Conservation (phyloP, 2,797 vertebrate species). For the Sebastes iracundus region DNA sequence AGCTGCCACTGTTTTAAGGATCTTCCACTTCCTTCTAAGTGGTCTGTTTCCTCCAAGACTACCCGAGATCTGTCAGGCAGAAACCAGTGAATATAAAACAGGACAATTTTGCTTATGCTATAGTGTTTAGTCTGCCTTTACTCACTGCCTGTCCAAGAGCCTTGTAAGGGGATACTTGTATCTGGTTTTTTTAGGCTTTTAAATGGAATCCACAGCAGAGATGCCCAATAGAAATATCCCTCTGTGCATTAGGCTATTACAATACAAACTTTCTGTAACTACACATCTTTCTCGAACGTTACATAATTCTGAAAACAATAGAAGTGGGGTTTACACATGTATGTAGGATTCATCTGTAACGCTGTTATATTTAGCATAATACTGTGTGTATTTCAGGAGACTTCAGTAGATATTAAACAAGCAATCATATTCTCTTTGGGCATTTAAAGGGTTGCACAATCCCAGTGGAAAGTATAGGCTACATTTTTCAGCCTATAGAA, state of each 20-base stretch:
- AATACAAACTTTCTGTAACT: neutral
- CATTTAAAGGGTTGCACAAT: neutral
- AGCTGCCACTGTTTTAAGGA: neutral
- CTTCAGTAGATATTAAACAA: neutral
- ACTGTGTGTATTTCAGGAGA: neutral
- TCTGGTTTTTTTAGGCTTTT: neutral
- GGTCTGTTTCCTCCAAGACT: neutral
- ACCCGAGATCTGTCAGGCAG: neutral
- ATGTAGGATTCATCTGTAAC: neutral
- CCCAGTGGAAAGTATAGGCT: neutral
- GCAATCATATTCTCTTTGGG: neutral
- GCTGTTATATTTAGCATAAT: neutral
- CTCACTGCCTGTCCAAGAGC: neutral
- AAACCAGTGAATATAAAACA: constrained; percentile 11
- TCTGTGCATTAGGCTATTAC: neutral
- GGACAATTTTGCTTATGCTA: neutral
- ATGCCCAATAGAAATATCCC: neutral
- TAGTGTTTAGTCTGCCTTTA: neutral
- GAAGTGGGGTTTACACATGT: neutral
- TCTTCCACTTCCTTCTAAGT: neutral
- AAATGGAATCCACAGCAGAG: neutral
- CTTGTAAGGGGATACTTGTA: neutral
- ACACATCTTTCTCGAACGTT: neutral
- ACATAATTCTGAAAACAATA: neutral
- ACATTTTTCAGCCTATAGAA: neutral